Evolutionary conservation across 2,797 vertebrate species (phyloP).

Genomic region (Dallia pectoralis): DNA sequence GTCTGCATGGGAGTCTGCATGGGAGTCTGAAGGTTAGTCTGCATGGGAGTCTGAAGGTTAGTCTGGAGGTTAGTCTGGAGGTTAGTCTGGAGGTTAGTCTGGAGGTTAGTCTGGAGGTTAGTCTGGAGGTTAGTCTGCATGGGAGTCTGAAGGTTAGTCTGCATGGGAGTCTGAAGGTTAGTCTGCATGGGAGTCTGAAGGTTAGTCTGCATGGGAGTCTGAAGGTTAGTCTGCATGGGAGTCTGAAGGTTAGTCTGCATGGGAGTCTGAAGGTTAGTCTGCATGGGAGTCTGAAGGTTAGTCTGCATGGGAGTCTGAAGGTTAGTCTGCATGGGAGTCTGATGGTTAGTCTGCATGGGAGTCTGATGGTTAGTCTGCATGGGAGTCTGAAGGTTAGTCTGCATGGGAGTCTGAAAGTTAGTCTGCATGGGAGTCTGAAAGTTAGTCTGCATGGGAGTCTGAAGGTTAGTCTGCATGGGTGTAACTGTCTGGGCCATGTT

Average conservation of each 20-base stretch:
- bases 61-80: conserved; percentile 57
- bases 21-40: conserved; percentile 5
- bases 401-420: conserved; percentile 17
- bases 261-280: conserved; percentile 60
- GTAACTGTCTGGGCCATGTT: too few relatives aligned
- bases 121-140: conserved; percentile 47
- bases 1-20: conserved; percentile 57
- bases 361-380: conserved; percentile 87
- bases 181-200: neutral
- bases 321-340: conserved; percentile 61
- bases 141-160: neutral
- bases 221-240: neutral
- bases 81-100: conserved; percentile 64
- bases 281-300: conserved; percentile 18
- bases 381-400: conserved; percentile 83
- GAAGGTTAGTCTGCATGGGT: too few relatives aligned
- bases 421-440: conserved; percentile 48
- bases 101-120: conserved; percentile 44
- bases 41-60: conserved; percentile 56
- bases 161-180: neutral
- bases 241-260: conserved; percentile 3
- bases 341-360: conserved; percentile 82
- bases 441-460: conserved; percentile 46
- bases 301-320: conserved; percentile 48
- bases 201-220: neutral